Percentiles rank a stretch among this genome's conserved stretches.
These are phyloP conservation scores for Enteromius anoplus DNA, from an alignment of 2,797 vertebrate species.

Conservation along the genomic window DNA sequence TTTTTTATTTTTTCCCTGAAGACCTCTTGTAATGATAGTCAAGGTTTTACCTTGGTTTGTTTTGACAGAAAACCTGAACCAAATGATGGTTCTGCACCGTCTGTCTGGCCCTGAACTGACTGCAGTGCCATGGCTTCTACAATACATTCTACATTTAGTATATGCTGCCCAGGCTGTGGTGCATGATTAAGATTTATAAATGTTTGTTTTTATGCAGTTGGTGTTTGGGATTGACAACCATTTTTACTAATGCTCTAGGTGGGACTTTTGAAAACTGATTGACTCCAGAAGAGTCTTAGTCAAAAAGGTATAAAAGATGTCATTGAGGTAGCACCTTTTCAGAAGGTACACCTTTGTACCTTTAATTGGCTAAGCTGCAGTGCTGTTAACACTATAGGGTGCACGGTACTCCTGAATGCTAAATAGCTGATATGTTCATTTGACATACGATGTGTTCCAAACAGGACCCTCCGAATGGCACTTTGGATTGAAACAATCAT, in stretches of 20 bases:
- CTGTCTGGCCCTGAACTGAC: neutral
- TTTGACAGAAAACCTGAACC: neutral
- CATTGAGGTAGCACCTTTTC: neutral
- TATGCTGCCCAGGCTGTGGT: neutral
- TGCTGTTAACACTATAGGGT: neutral
- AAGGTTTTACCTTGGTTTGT: neutral
- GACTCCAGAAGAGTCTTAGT: neutral
- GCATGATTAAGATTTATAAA: neutral
- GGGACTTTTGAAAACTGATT: neutral
- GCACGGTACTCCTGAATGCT: neutral
- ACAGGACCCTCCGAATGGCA: no score
- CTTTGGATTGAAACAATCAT: no score
- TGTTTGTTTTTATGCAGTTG: neutral
- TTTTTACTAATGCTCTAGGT: neutral
- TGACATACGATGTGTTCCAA: no score
- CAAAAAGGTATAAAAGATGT: neutral
- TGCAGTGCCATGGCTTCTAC: neutral
- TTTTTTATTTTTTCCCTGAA: constrained; percentile 3
- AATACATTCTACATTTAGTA: neutral
- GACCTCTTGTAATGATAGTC: neutral
- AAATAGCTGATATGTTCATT: neutral
- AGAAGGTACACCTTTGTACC: neutral
- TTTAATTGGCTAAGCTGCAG: neutral
- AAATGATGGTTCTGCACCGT: neutral
- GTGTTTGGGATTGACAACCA: neutral